These are phyloP conservation scores for Euzetes globulus DNA, from an alignment of 2,888 invertebrate species.

Conservation along the genomic window DNA sequence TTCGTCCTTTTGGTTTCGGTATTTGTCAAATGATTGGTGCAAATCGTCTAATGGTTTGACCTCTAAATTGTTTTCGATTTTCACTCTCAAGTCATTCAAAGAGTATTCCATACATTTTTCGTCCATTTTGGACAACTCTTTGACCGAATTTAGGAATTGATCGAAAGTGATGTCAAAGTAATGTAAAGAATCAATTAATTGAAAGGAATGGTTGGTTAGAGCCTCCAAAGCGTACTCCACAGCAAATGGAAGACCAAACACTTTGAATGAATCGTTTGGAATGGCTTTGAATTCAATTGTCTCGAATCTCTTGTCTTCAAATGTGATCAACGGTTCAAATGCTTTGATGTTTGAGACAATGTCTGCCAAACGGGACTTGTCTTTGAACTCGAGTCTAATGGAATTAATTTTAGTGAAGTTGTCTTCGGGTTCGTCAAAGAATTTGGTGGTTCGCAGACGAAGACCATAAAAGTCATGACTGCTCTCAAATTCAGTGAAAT, in stretches of 20 bases:
- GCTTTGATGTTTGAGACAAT: conserved; percentile 7
- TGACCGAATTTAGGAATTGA: background rate
- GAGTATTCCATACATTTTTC: background rate
- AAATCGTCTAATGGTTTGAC: background rate
- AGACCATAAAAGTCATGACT: background rate
- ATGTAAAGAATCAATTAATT: background rate
- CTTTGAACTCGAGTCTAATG: background rate
- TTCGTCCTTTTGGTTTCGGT: background rate
- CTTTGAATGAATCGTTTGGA: background rate
- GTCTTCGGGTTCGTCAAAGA: background rate
- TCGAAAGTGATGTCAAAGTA: background rate
- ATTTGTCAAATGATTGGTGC: background rate
- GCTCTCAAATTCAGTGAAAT: background rate
- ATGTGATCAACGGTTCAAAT: background rate
- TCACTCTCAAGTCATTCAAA: conserved; percentile 11
- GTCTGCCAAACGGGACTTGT: background rate
- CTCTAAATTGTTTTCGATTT: background rate
- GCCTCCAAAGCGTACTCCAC: background rate
- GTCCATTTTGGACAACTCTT: background rate
- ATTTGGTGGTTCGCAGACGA: background rate
- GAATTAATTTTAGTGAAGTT: conserved; percentile 6
- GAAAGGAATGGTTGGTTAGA: background rate
- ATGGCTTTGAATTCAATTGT: background rate
- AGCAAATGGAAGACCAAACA: background rate
- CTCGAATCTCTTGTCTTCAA: background rate